phyloP scores from a whole-genome alignment of 1,140 invertebrate species.

The Tenebrio molitor region DNA sequence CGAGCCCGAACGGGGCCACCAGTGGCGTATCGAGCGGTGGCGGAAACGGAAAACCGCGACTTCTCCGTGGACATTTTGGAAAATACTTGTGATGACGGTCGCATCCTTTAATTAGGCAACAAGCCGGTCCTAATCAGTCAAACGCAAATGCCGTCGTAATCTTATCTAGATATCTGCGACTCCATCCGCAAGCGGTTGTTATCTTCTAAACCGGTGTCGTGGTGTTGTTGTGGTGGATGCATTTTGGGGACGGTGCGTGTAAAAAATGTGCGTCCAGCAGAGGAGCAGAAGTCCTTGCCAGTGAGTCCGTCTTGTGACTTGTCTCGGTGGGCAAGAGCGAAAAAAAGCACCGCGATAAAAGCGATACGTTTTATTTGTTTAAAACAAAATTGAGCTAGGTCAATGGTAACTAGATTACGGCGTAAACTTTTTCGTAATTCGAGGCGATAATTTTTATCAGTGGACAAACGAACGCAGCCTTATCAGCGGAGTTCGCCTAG shows the following conservation, averaged over 20 bases:
- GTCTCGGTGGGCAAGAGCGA: not conserved
- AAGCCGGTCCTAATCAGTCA: no score
- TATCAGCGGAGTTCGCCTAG: conserved; percentile 1
- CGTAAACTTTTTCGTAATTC: conserved; percentile 38
- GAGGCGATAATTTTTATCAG: conserved; percentile 14
- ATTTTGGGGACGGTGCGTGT: not conserved
- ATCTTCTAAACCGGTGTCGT: not conserved
- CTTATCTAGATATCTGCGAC: conserved; percentile 9
- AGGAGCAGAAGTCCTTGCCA: not conserved
- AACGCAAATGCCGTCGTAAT: conserved; percentile 5
- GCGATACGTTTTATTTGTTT: conserved; percentile 31
- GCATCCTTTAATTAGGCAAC: no score
- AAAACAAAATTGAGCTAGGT: conserved; percentile 46
- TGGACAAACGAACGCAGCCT: not conserved
- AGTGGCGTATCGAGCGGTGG: no score
- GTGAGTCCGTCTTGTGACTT: not conserved
- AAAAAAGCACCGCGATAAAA: conserved; percentile 4
- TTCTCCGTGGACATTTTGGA: no score
- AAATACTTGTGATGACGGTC: no score
- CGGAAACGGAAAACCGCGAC: no score
- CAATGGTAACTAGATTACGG: conserved; percentile 45
- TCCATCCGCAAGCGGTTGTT: not conserved
- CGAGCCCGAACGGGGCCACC: no score
- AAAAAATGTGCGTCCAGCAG: not conserved
- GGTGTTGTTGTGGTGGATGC: not conserved